Base-by-base conservation (phyloP, 2,113 vertebrate species). In the Sterna hirundo region DNA sequence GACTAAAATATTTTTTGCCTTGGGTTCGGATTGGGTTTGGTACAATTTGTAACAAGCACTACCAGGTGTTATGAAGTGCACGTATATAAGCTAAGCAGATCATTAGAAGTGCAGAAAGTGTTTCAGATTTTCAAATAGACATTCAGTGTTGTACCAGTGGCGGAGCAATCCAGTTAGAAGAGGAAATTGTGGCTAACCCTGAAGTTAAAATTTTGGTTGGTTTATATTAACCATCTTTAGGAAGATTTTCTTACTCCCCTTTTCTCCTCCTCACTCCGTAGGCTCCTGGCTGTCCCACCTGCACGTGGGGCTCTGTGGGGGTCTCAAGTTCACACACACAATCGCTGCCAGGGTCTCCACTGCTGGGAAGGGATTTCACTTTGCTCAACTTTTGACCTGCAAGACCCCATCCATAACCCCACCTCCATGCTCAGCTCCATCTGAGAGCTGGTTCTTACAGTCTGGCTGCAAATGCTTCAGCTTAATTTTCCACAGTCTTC, bases 231-330 rank as follows among this genome's bases (percentile, higher is more conserved):
- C 20, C 47, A 17, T 4, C 46, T 71, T 49, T 5, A 34, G 32
- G 32, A 62, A 72, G 20, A 46, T 52, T 71, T 23, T 57, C 19
- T 44, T 21, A 22, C n/a, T 38, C n/a, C 16, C 13, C 19, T 22
- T 49, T 51, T 52, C 32, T 74, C 58, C 26, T 47, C 14, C 20
- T 23, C 2, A 0, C 26, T 55, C 30, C n/a, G 11, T 3, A 23
- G 21, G 46, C n/a, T 82, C 26, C 49, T 2, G 4, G 40, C 29
- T 55, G n/a, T 10, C 47, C 40, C 7, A 8, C 40, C 25, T 6
- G 32, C 38, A 8, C 0, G 1, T 1, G 3, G 65, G 47, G 58
- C 32, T 54, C 13, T 2, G 21, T 1, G 4, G 23, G 55, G 15
- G 25, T 60, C 55, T n/a, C 49, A 8, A 17, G 42, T 16, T 57